Conservation (phyloP, 37 sponge, comb jelly and placozoan genomes). For the Axinella damicornis region DNA sequence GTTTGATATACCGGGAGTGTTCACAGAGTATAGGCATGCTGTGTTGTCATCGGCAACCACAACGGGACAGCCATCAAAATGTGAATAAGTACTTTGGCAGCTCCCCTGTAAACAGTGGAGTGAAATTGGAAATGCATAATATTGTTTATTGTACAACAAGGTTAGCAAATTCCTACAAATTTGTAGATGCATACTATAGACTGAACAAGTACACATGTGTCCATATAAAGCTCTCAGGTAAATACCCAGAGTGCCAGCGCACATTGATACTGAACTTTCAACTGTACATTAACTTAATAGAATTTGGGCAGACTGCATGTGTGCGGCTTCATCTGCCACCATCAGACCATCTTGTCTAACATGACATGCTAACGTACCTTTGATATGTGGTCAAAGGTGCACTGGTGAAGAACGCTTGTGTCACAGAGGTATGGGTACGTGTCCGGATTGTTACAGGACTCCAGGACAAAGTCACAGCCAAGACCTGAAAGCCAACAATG, state of each 20-base stretch:
- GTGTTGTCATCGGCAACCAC: conserved; percentile 3
- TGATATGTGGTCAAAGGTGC: conserved; percentile 16
- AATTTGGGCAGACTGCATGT: no score
- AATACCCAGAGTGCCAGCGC: no score
- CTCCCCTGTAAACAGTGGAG: background rate
- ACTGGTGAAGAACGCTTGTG: background rate
- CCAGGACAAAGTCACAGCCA: conserved; percentile 43
- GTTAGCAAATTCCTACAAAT: no score
- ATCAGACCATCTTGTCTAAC: no score
- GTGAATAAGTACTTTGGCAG: background rate
- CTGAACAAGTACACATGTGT: no score
- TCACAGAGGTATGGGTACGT: conserved; percentile 48
- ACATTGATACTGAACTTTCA: no score
- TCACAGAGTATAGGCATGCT: background rate
- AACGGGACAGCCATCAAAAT: conserved; percentile 34
- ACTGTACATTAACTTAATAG: no score
- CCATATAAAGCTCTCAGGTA: no score
- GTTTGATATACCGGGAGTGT: background rate
- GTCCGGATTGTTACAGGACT: conserved; percentile 1
- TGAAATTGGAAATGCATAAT: no score
- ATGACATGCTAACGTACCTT: background rate
- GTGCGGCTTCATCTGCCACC: no score
- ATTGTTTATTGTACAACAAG: no score
- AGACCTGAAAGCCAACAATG: conserved; percentile 14
- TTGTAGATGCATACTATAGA: no score